These are phyloP conservation scores for Globia sparganii DNA, from an alignment of 2,888 invertebrate genomes.

Conservation along the genomic window DNA sequence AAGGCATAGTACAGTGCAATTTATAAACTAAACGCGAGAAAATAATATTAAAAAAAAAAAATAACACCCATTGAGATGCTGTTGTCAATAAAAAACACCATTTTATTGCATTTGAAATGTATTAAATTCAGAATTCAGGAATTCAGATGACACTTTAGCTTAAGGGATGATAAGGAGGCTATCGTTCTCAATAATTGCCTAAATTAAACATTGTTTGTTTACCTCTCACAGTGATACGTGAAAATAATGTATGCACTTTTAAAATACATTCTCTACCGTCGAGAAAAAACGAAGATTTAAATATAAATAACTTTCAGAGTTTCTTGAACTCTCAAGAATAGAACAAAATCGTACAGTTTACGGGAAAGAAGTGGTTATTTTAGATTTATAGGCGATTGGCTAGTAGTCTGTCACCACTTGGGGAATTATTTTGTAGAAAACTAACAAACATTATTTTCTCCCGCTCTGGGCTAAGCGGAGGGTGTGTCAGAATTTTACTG, in stretches of 20 bases:
- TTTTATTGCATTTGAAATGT: no score
- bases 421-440: neutral
- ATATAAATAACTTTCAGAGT: slow-evolving; percentile 46
- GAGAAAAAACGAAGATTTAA: slow-evolving; percentile 22
- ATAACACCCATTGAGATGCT: no score
- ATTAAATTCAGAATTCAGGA: neutral
- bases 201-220: slow-evolving; percentile 1
- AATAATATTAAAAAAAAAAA: no score
- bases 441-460: no score
- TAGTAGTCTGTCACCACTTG: slow-evolving; percentile 3
- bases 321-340: slow-evolving; percentile 46
- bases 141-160: neutral
- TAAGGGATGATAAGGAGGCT: neutral
- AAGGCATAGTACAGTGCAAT: no score
- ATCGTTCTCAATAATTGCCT: neutral
- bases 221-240: neutral
- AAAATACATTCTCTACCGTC: slow-evolving; percentile 7
- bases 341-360: slow-evolving; percentile 18
- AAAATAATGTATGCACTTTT: slow-evolving; percentile 23
- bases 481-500: no score
- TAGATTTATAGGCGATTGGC: neutral
- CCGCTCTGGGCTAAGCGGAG: no score
- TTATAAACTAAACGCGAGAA: no score
- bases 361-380: slow-evolving; percentile 20
- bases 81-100: no score